These are phyloP conservation scores for Tetramorium alpestre DNA, from an alignment of 1,140 invertebrate genomes.

Conservation along the genomic window DNA sequence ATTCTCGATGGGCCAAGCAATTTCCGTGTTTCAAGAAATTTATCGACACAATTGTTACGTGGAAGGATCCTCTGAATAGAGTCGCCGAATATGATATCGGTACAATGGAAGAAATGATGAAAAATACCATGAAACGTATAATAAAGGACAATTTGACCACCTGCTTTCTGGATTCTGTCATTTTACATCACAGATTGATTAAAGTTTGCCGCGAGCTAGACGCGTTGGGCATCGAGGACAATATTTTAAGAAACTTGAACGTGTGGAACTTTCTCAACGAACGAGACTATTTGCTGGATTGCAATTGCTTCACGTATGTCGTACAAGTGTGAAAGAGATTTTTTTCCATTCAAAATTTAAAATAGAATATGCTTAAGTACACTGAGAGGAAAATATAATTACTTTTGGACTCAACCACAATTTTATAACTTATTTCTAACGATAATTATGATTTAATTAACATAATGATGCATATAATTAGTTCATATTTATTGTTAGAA, in stretches of 20 bases:
- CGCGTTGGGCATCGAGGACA: conserved; percentile 62
- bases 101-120: conserved; percentile 57
- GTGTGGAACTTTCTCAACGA: conserved; percentile 76
- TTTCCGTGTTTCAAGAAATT: conserved; percentile 70
- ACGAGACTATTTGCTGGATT: conserved; percentile 72
- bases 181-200: conserved; percentile 73
- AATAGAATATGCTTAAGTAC: not conserved
- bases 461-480: too few relatives aligned
- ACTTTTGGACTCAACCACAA: too few relatives aligned
- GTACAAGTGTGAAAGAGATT: not conserved
- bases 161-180: conserved; percentile 74
- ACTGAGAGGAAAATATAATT: too few relatives aligned
- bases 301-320: conserved; percentile 51
- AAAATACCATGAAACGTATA: conserved; percentile 66
- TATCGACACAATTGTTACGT: conserved; percentile 54
- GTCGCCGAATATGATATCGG: conserved; percentile 45
- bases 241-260: conserved; percentile 60
- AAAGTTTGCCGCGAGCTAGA: conserved; percentile 73
- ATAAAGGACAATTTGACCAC: conserved; percentile 71
- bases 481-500: too few relatives aligned
- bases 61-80: conserved; percentile 43
- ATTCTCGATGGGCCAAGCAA: conserved; percentile 41
- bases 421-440: too few relatives aligned
- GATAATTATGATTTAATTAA: too few relatives aligned
- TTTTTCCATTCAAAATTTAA: not conserved